These are phyloP conservation scores for Hemaris fuciformis DNA, from an alignment of 2,888 invertebrate genomes.

Conservation along the genomic window DNA sequence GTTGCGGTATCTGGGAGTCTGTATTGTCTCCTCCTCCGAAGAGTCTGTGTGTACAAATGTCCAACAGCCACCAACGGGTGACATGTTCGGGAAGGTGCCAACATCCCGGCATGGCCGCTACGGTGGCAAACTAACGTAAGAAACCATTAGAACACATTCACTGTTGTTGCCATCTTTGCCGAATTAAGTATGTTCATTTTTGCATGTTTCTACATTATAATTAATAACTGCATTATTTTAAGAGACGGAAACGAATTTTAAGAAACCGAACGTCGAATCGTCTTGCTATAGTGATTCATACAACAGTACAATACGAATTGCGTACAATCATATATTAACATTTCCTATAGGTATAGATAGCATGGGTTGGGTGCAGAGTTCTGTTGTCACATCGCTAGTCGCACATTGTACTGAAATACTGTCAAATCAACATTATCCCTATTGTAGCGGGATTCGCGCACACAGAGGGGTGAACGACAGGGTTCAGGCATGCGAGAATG, in stretches of 20 bases:
- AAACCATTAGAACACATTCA: conserved; percentile 7
- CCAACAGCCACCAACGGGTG: conserved; percentile 85
- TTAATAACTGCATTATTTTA: too few relatives aligned
- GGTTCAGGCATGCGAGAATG: conserved; percentile 22
- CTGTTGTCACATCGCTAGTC: not conserved
- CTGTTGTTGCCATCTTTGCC: not conserved
- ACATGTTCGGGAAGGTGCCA: conserved; percentile 80
- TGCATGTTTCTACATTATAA: not conserved
- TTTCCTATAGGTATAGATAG: too few relatives aligned
- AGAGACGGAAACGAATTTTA: too few relatives aligned
- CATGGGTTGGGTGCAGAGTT: not conserved
- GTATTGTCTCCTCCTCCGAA: conserved; percentile 66
- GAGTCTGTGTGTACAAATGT: conserved; percentile 81
- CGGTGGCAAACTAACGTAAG: not conserved
- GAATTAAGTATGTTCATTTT: not conserved
- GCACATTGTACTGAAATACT: conserved; percentile 1
- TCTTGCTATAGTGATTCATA: too few relatives aligned
- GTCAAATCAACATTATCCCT: conserved; percentile 23
- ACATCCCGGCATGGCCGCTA: conserved; percentile 65
- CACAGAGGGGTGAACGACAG: conserved; percentile 22
- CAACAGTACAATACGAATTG: too few relatives aligned
- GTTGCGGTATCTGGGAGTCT: conserved; percentile 72
- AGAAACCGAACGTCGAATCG: too few relatives aligned
- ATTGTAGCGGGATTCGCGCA: conserved; percentile 15
- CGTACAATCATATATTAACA: not conserved